Conservation (phyloP, 2,888 invertebrate genomes). For the Amblyjoppa proteus region DNA sequence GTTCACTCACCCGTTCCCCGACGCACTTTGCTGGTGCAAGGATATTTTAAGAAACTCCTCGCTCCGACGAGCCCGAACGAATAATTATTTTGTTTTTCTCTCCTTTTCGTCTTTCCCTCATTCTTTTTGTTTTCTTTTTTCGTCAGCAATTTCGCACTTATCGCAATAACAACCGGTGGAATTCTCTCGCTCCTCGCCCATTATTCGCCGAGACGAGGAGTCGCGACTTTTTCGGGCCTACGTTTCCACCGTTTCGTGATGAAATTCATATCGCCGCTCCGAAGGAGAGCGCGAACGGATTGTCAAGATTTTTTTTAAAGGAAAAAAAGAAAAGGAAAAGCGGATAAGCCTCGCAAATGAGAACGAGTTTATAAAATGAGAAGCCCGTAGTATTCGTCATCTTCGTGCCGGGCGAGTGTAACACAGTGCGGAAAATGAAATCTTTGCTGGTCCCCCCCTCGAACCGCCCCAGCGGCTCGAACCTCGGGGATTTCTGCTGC, state of each 20-base stretch:
- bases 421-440: constrained; percentile 75
- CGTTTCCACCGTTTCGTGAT: constrained; percentile 3
- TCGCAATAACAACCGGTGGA: constrained; percentile 35
- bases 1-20: constrained; percentile 70
- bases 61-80: constrained; percentile 73
- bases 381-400: constrained; percentile 37
- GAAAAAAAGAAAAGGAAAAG: background rate
- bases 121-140: constrained; percentile 36
- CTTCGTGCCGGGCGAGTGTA: constrained; percentile 63
- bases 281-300: background rate
- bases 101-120: constrained; percentile 36
- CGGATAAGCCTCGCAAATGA: constrained; percentile 7
- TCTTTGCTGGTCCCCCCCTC: constrained; percentile 75
- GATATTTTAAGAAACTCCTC: constrained; percentile 81
- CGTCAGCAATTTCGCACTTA: constrained; percentile 44
- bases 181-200: constrained; percentile 36
- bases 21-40: constrained; percentile 78
- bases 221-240: background rate
- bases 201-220: background rate
- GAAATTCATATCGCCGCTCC: background rate
- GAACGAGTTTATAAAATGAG: constrained; percentile 29
- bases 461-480: background rate
- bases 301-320: background rate
- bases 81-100: constrained; percentile 69
- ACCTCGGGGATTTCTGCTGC: constrained; percentile 22